Percentiles rank a stretch among this genome's conserved stretches.
phyloP scores from a whole-genome alignment of 1,140 invertebrate genomes.

The Megalopta genalis region DNA sequence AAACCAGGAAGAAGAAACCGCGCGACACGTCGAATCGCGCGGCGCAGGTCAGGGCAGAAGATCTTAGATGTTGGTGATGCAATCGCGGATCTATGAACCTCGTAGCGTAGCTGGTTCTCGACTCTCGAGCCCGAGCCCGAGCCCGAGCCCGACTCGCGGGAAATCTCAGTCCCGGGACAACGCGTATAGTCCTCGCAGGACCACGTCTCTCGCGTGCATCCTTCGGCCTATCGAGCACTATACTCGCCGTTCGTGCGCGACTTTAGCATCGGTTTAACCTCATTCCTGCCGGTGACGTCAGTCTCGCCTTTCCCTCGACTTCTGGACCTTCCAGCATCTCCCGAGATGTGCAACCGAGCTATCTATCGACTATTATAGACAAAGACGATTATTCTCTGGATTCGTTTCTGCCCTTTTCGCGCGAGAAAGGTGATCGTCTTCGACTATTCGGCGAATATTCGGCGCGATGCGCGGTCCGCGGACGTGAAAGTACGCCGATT shows the following conservation, averaged over 20 bases:
- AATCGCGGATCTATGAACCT: slow-evolving; percentile 60
- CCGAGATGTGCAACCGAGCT: slow-evolving; percentile 67
- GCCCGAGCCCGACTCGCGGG: slow-evolving; percentile 8
- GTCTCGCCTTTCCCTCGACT: slow-evolving; percentile 73
- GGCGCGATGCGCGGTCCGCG: neutral
- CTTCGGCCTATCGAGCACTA: slow-evolving; percentile 20
- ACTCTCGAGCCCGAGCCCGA: too few relatives aligned
- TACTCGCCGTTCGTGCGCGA: slow-evolving; percentile 53
- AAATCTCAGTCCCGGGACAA: slow-evolving; percentile 43
- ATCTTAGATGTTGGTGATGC: slow-evolving; percentile 43
- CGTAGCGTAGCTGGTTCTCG: neutral
- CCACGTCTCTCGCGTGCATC: slow-evolving; percentile 21
- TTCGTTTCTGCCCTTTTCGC: neutral
- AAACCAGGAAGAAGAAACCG: slow-evolving; percentile 28
- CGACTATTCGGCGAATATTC: neutral
- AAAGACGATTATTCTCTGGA: slow-evolving; percentile 30
- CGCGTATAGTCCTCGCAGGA: slow-evolving; percentile 41
- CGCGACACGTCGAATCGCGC: slow-evolving; percentile 22
- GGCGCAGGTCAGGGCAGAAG: slow-evolving; percentile 42
- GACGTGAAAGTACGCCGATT: slow-evolving; percentile 31
- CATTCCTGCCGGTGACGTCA: slow-evolving; percentile 76
- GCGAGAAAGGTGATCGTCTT: too few relatives aligned
- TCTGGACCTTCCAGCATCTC: slow-evolving; percentile 72
- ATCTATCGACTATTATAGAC: slow-evolving; percentile 68
- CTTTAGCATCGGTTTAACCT: slow-evolving; percentile 74